These are phyloP conservation scores for Iphiclides podalirius DNA, from an alignment of 2,888 invertebrate species.

Conservation along the genomic window DNA sequence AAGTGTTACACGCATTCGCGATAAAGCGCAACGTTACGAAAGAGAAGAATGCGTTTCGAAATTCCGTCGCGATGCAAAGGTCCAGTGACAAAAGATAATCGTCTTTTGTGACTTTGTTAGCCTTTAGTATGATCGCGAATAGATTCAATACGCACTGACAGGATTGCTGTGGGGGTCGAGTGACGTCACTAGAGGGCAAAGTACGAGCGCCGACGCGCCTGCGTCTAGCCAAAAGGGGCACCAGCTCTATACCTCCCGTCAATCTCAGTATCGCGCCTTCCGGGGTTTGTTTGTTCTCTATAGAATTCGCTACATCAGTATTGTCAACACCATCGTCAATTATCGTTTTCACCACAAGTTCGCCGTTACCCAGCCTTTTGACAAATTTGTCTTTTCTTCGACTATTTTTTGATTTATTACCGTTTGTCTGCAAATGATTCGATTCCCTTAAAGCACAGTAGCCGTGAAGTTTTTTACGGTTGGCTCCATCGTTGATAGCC, in stretches of 20 bases:
- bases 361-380: constrained; percentile 57
- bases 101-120: constrained; percentile 29
- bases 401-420: constrained; percentile 37
- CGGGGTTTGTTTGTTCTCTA: constrained; percentile 58
- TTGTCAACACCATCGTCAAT: constrained; percentile 44
- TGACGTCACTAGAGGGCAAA: constrained; percentile 70
- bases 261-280: constrained; percentile 61
- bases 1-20: constrained; percentile 29
- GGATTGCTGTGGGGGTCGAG: constrained; percentile 61
- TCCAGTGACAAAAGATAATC: constrained; percentile 33
- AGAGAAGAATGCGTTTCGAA: constrained; percentile 21
- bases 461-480: constrained; percentile 24
- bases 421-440: constrained; percentile 19
- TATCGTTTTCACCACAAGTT: constrained; percentile 45
- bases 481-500: constrained; percentile 32
- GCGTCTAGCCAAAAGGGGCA: constrained; percentile 85
- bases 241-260: constrained; percentile 87
- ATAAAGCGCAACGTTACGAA: constrained; percentile 8
- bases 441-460: constrained; percentile 7
- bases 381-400: constrained; percentile 55
- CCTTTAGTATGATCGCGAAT: constrained; percentile 19
- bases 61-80: constrained; percentile 18
- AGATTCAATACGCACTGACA: constrained; percentile 59
- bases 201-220: constrained; percentile 75
- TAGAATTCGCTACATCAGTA: constrained; percentile 26